Conservation (phyloP, 2,797 vertebrate genomes). For the Lithobates pipiens region DNA sequence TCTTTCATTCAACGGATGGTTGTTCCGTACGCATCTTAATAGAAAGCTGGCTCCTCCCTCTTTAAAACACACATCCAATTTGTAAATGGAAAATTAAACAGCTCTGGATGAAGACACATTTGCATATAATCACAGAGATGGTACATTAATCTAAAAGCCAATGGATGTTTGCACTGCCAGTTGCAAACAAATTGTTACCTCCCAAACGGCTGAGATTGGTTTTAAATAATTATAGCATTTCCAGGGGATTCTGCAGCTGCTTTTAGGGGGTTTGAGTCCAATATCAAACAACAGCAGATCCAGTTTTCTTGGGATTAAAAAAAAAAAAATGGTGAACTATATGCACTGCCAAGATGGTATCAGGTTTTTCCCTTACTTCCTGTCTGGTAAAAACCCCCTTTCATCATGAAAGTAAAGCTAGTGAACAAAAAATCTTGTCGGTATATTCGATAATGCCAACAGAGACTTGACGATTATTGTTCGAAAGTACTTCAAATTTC, state of each 20-base stretch:
- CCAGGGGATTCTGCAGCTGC: conserved; percentile 39
- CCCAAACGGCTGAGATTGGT: conserved; percentile 40
- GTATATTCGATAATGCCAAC: no score
- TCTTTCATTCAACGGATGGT: conserved; percentile 27
- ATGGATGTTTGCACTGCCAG: conserved; percentile 34
- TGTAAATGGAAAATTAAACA: conserved; percentile 58
- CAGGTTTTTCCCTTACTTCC: no score
- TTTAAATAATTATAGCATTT: conserved; percentile 58
- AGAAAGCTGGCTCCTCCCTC: conserved; percentile 25
- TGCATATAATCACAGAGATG: conserved; percentile 62
- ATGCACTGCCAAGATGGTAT: no score
- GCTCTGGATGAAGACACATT: conserved; percentile 41
- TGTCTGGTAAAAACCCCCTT: no score
- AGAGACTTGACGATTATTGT: no score
- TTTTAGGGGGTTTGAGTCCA: conserved; percentile 4
- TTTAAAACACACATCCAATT: conserved; percentile 45
- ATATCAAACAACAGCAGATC: neutral
- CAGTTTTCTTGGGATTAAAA: no score
- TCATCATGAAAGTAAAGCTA: no score
- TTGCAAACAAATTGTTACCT: conserved; percentile 46
- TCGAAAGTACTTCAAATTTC: no score
- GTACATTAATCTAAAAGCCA: conserved; percentile 62
- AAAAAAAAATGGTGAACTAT: no score
- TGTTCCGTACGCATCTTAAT: conserved; percentile 20
- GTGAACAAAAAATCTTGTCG: no score